Base-by-base conservation (phyloP, 2,888 invertebrate genomes). In the Sceliomorpha sp. region DNA sequence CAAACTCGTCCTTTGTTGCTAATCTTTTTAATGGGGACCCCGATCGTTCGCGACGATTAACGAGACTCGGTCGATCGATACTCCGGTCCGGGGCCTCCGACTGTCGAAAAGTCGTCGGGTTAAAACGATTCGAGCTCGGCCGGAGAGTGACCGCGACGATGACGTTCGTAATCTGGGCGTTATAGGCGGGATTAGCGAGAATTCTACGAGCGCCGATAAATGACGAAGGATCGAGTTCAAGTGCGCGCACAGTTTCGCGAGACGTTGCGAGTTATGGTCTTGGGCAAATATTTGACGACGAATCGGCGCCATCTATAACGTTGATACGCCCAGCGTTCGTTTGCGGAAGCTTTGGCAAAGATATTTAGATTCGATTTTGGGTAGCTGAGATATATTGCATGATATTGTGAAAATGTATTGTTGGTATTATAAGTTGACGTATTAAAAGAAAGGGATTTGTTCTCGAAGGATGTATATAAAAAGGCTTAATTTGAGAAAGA, bases 271-370 rank as follows among this genome's bases (percentile, higher is more conserved):
- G 70, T 67, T 73, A 78, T 71, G 79, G 78, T 78, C 80, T 76
- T 74, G 66, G 72, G 81, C 79, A 84, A 83, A 84, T 84, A 83
- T 84, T 83, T 82, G 81, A 70, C 74, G 64, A 70, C 66, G 66
- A 73, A 68, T 74, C 73, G 76, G 72, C 70, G 68, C 74, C 74
- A 70, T 72, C 66, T 63, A 67, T n/a, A n/a, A n/a, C 67, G 56
- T 63, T 60, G 63, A 45, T 63, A 34, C 64, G 63, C 48, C 53
- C 51, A 68, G 67, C 64, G 60, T 73, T 73, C 78, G 75, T 76
- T 77, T 79, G 73, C 75, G 63, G 66, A 74, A 76, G 76, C 74
- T 72, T 73, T n/a, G 68, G 66, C 68, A 68, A 74, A 78, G 76
- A 76, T 79, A 80, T 80, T 80, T 78, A 75, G 74, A 80, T 78